These are phyloP conservation scores for Oncorhynchus nerka DNA, from an alignment of 2,113 vertebrate genomes.

Conservation along the genomic window DNA sequence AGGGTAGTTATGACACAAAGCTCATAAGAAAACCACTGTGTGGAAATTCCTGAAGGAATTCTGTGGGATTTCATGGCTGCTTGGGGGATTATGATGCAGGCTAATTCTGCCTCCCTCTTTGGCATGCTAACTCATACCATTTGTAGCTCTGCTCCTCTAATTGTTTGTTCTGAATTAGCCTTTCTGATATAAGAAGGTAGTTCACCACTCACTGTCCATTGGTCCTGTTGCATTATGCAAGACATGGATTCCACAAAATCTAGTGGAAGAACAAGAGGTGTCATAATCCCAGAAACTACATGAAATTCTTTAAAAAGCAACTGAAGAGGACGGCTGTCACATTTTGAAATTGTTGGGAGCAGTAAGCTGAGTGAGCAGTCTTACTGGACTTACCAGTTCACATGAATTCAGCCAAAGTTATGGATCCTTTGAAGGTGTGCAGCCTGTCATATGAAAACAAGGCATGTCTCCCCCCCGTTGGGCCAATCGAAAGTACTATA, in stretches of 20 bases:
- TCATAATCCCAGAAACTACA: conserved; percentile 7
- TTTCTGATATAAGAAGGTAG: background rate
- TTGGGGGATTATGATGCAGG: conserved; percentile 25
- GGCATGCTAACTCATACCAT: background rate
- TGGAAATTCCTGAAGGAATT: conserved; percentile 41
- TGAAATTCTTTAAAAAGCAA: background rate
- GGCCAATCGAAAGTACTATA: too few relatives aligned
- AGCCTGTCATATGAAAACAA: too few relatives aligned
- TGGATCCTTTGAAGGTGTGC: too few relatives aligned
- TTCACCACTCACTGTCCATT: background rate
- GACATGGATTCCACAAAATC: background rate
- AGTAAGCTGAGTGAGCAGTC: too few relatives aligned
- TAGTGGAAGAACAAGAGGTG: background rate
- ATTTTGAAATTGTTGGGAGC: too few relatives aligned
- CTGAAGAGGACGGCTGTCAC: background rate
- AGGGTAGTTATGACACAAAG: conserved; percentile 15
- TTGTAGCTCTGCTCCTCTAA: background rate
- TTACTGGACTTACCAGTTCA: too few relatives aligned
- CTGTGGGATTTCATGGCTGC: conserved; percentile 5
- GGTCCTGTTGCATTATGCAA: background rate
- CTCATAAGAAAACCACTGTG: conserved; percentile 17
- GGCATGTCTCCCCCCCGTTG: too few relatives aligned
- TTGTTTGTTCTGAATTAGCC: background rate
- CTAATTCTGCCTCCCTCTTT: background rate
- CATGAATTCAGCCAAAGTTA: too few relatives aligned